Percentiles rank a stretch among this genome's conserved stretches.
phyloP scores from a whole-genome alignment of 2,113 vertebrate genomes.

The Mirza zaza region DNA sequence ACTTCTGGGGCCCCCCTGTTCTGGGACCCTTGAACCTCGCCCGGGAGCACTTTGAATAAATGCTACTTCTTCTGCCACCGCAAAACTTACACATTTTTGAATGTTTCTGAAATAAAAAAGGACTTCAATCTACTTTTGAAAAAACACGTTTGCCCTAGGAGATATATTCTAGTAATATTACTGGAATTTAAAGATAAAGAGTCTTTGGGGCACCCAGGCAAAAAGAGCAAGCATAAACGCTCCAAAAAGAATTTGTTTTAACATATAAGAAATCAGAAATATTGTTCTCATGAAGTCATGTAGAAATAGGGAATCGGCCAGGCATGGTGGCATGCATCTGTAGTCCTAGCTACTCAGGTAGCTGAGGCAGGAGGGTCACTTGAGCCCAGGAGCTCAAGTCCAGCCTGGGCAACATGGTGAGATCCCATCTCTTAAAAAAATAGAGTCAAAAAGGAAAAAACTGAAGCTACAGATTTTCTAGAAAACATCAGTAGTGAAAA shows the following conservation, averaged over 20 bases:
- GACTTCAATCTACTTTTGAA: not conserved
- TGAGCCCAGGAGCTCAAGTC: too few relatives aligned
- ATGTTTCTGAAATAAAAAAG: not conserved
- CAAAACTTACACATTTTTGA: not conserved
- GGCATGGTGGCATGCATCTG: not conserved
- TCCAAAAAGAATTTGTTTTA: not conserved
- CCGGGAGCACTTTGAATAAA: too few relatives aligned
- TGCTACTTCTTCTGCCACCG: too few relatives aligned
- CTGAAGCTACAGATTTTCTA: not conserved
- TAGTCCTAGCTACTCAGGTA: not conserved
- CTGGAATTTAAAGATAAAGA: not conserved
- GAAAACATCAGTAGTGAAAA: not conserved
- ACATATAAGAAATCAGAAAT: not conserved
- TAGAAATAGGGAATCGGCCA: not conserved
- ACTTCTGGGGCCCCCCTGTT: too few relatives aligned
- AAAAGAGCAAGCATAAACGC: slow-evolving; percentile 1
- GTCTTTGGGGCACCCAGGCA: not conserved
- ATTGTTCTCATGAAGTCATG: not conserved
- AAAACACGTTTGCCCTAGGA: not conserved
- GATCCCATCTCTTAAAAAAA: too few relatives aligned
- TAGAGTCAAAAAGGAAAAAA: not conserved
- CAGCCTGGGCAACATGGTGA: too few relatives aligned
- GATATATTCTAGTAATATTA: not conserved
- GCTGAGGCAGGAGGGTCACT: too few relatives aligned
- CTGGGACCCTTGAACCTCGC: too few relatives aligned